A percentile compares a stretch with the other conserved stretches of the same genome.
phyloP scores from a whole-genome alignment of 1,140 invertebrate species.

The Penaeus vannamei region DNA sequence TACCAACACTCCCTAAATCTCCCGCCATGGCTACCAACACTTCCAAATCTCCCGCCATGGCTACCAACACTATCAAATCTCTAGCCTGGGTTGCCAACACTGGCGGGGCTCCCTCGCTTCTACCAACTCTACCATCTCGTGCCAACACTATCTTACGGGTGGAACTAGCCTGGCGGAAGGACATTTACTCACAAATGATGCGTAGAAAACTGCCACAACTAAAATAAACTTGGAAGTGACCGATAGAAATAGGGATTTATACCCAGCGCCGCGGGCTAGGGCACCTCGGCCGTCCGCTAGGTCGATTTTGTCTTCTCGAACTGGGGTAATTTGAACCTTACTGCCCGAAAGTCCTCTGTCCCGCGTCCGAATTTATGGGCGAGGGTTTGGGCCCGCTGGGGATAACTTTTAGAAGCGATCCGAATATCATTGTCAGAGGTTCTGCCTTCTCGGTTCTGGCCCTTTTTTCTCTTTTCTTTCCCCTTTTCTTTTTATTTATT shows the following conservation, averaged over 20 bases:
- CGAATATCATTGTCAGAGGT: slow-evolving; percentile 45
- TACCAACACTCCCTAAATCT: no score
- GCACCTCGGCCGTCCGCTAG: neutral
- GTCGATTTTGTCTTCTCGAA: neutral
- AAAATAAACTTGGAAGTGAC: slow-evolving; percentile 51
- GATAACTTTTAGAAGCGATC: neutral
- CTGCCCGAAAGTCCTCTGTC: neutral
- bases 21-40: no score
- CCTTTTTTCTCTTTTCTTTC: slow-evolving; percentile 26
- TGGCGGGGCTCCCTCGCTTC: no score
- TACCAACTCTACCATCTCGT: no score
- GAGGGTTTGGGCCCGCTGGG: slow-evolving; percentile 5
- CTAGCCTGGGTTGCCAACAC: no score
- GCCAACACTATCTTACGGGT: no score
- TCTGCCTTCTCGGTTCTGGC: slow-evolving; percentile 2
- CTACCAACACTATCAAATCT: no score
- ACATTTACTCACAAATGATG: slow-evolving; percentile 32
- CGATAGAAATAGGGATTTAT: slow-evolving; percentile 55
- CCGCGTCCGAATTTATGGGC: slow-evolving; percentile 30
- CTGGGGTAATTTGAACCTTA: slow-evolving; percentile 22
- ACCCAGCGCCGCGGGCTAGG: neutral
- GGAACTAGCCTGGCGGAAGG: no score
- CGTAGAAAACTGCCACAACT: slow-evolving; percentile 43
- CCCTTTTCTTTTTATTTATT: neutral
- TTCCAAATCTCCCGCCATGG: no score